These are phyloP conservation scores for Rotaria sp. DNA, from an alignment of 2,888 invertebrate species.

Conservation along the genomic window DNA sequence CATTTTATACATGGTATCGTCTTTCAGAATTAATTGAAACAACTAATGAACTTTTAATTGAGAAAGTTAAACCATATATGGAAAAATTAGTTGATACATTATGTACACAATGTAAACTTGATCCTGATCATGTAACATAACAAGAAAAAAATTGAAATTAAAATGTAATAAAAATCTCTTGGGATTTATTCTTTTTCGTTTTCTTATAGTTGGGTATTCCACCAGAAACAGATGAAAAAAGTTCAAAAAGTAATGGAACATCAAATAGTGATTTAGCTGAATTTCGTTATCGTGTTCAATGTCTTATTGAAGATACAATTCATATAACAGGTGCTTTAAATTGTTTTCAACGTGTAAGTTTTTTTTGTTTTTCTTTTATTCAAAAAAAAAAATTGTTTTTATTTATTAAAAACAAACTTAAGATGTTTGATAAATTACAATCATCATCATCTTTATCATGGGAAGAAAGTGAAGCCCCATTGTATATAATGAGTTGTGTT, in stretches of 20 bases:
- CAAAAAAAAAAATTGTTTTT: background rate
- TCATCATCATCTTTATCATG: constrained; percentile 63
- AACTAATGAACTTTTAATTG: constrained; percentile 72
- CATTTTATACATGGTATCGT: constrained; percentile 92
- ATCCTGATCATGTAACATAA: constrained; percentile 73
- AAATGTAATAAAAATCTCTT: background rate
- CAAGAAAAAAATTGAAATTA: too few relatives aligned
- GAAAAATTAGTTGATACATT: constrained; percentile 80
- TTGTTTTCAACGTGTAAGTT: constrained; percentile 76
- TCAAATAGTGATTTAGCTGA: constrained; percentile 63
- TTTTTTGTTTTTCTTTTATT: background rate
- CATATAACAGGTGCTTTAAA: constrained; percentile 87
- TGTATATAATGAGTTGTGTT: constrained; percentile 87
- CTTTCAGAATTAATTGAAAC: constrained; percentile 85
- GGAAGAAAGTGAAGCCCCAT: constrained; percentile 84
- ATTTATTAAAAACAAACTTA: constrained; percentile 41
- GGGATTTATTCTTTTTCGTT: too few relatives aligned
- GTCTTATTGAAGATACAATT: constrained; percentile 88
- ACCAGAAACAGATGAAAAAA: constrained; percentile 65
- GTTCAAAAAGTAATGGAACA: background rate
- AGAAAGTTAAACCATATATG: constrained; percentile 78
- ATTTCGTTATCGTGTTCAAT: constrained; percentile 76
- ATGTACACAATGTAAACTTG: constrained; percentile 87
- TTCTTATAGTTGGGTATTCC: constrained; percentile 66
- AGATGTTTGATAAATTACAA: constrained; percentile 61